These are phyloP conservation scores for Nemopilema nomurai DNA, from an alignment of 30 jellyfish, hydroid and myxozoan species.

Conservation along the genomic window DNA sequence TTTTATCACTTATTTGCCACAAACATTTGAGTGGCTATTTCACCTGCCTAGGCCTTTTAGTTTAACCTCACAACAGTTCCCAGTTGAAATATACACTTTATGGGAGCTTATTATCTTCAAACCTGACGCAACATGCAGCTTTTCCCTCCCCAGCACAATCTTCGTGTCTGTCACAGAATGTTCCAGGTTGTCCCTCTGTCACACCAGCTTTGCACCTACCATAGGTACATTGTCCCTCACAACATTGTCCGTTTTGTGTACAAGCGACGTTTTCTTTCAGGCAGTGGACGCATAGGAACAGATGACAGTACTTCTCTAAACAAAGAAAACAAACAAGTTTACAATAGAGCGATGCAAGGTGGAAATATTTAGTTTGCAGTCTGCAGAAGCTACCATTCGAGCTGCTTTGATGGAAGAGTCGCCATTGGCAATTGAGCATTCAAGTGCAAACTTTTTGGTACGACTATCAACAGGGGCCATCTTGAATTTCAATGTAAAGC, in stretches of 20 bases:
- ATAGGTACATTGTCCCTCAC: slow-evolving; percentile 96
- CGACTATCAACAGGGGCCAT: too few relatives aligned
- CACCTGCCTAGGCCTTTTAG: too few relatives aligned
- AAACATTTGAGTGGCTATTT: too few relatives aligned
- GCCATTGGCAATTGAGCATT: too few relatives aligned
- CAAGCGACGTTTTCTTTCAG: slow-evolving; percentile 97
- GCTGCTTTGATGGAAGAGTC: too few relatives aligned
- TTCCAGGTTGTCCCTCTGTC: slow-evolving; percentile 95
- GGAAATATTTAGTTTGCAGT: too few relatives aligned
- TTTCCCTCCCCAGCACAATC: slow-evolving; percentile 99
- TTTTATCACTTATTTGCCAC: too few relatives aligned
- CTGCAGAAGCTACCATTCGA: too few relatives aligned
- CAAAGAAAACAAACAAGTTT: neutral
- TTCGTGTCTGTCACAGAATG: slow-evolving; percentile 98
- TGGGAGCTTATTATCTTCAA: neutral
- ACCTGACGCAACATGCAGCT: slow-evolving; percentile 97
- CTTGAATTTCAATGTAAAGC: too few relatives aligned
- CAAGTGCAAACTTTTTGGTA: too few relatives aligned
- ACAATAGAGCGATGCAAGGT: neutral
- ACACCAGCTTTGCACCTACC: slow-evolving; percentile 97
- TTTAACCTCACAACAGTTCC: too few relatives aligned
- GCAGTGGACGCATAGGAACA: slow-evolving; percentile 95
- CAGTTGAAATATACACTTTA: too few relatives aligned
- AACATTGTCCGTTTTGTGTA: slow-evolving; percentile 97
- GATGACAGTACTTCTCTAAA: slow-evolving; percentile 91